These are phyloP conservation scores for Sogatella furcifera DNA, from an alignment of 1,140 invertebrate species.

Conservation along the genomic window DNA sequence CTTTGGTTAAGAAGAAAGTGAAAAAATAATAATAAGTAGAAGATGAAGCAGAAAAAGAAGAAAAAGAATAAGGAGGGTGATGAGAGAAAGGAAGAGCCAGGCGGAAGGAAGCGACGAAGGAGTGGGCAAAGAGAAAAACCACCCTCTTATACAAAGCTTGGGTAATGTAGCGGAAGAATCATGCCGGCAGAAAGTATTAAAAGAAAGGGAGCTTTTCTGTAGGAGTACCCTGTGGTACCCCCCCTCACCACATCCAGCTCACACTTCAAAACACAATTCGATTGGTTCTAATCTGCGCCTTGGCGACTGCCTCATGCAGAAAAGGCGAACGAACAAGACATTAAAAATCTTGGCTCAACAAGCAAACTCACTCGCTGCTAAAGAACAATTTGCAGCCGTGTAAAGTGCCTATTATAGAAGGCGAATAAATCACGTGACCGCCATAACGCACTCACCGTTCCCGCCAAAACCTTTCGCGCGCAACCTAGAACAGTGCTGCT, in stretches of 20 bases:
- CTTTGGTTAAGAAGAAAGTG: too few relatives aligned
- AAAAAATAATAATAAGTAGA: neutral
- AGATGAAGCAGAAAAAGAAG: neutral
- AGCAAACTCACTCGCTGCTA: neutral
- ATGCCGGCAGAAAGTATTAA: slow-evolving; percentile 14
- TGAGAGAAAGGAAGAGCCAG: neutral
- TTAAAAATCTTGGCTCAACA: slow-evolving; percentile 7
- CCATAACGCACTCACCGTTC: neutral
- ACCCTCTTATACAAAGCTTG: neutral
- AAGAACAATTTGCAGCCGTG: slow-evolving; percentile 7
- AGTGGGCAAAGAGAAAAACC: neutral
- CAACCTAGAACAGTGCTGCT: too few relatives aligned
- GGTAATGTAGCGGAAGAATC: slow-evolving; percentile 13
- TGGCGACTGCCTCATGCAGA: too few relatives aligned
- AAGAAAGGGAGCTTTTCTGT: slow-evolving; percentile 7
- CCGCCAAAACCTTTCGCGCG: neutral
- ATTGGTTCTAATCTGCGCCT: slow-evolving; percentile 5
- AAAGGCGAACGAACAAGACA: slow-evolving; percentile 1
- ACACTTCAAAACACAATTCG: slow-evolving; percentile 9
- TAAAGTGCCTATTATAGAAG: slow-evolving; percentile 11
- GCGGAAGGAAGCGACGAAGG: neutral
- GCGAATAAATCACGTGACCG: slow-evolving; percentile 4
- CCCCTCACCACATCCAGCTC: neutral
- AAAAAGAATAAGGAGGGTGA: neutral
- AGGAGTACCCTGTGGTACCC: too few relatives aligned